These are phyloP conservation scores for Phyllostomus discolor DNA, from an alignment of 2,113 vertebrate genomes.

Conservation along the genomic window DNA sequence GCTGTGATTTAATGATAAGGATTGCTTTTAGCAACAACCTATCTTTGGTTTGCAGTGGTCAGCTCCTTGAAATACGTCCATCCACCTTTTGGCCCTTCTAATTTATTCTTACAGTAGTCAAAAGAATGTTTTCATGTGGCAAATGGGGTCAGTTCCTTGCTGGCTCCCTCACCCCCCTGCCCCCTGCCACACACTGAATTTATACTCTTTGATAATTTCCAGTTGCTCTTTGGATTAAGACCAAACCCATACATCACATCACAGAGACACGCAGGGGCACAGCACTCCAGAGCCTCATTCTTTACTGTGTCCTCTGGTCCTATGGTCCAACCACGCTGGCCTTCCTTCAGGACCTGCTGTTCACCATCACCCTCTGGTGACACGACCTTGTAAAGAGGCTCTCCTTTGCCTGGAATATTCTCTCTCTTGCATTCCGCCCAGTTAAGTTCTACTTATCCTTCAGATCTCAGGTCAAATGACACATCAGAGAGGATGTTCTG, in stretches of 20 bases:
- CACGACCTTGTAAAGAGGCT: neutral
- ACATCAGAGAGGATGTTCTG: neutral
- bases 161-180: neutral
- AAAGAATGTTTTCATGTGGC: neutral
- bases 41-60: neutral
- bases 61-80: neutral
- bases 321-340: neutral
- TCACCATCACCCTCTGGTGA: neutral
- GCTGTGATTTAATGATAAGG: neutral
- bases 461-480: neutral
- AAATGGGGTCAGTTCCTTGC: neutral
- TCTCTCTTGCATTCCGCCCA: neutral
- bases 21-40: neutral
- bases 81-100: neutral
- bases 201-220: neutral
- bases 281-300: neutral
- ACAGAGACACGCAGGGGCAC: neutral
- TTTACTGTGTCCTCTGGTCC: neutral
- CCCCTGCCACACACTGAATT: neutral
- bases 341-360: neutral
- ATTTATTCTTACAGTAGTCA: neutral
- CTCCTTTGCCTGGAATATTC: neutral
- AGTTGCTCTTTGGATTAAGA: neutral
- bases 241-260: neutral
- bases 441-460: neutral